phyloP scores from a whole-genome alignment of 1,140 invertebrate species.

The Drosophila sucinea region DNA sequence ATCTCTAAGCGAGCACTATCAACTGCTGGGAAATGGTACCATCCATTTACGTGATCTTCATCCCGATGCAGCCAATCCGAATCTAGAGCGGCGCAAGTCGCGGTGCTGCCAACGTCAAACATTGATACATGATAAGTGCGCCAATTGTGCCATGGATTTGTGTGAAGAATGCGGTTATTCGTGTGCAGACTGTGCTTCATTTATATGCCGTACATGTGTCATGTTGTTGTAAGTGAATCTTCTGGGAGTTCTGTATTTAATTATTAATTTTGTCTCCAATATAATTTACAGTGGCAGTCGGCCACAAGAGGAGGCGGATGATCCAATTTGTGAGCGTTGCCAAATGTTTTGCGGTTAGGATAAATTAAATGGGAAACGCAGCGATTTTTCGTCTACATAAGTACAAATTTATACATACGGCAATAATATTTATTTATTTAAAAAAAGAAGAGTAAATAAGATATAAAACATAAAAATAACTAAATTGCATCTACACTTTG shows the following conservation, averaged over 20 bases:
- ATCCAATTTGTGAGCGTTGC: conserved; percentile 60
- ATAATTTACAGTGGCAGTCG: conserved; percentile 38
- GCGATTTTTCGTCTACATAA: conserved; percentile 8
- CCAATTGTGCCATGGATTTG: conserved; percentile 59
- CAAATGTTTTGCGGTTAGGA: conserved; percentile 54
- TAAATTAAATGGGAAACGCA: conserved; percentile 1
- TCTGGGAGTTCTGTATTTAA: background rate
- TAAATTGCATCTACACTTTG: conserved; percentile 64
- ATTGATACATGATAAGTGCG: conserved; percentile 52
- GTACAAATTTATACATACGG: conserved; percentile 23
- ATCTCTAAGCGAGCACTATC: conserved; percentile 43
- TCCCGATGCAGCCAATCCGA: conserved; percentile 46
- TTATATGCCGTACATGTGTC: conserved; percentile 69
- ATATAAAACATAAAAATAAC: conserved; percentile 12
- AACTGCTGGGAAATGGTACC: conserved; percentile 49
- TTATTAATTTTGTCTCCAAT: background rate
- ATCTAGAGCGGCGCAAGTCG: conserved; percentile 37
- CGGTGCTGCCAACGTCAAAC: conserved; percentile 59
- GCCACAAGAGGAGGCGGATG: conserved; percentile 37
- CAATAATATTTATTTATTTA: conserved; percentile 4
- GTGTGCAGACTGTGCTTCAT: conserved; percentile 60
- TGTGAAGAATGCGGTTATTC: conserved; percentile 77
- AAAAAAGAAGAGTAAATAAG: background rate
- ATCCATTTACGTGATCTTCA: conserved; percentile 49
- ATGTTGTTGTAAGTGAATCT: conserved; percentile 66